A percentile compares a stretch with the other conserved stretches of the same genome.
These are phyloP conservation scores for Darevskia nairensis DNA, from an alignment of 2,797 vertebrate genomes.

Conservation along the genomic window DNA sequence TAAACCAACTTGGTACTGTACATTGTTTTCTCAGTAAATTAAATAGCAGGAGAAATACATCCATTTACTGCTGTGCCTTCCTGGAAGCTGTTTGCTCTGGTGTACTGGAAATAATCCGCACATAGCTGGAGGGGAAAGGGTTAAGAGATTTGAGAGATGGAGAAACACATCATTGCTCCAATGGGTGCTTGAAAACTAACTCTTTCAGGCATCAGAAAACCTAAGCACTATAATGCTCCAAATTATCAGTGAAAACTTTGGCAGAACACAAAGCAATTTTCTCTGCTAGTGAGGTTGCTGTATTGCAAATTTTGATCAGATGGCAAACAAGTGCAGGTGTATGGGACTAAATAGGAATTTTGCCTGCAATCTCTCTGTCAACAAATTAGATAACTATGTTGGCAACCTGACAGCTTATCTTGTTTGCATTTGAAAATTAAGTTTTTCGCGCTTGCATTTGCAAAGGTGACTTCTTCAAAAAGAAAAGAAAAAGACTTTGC, in stretches of 20 bases:
- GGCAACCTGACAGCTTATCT: conserved; percentile 50
- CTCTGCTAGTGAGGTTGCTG: background rate
- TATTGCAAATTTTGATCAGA: background rate
- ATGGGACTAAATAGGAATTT: background rate
- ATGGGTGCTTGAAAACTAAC: background rate
- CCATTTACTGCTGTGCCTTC: background rate
- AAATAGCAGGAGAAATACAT: background rate
- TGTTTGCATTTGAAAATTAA: conserved; percentile 72
- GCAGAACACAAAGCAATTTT: background rate
- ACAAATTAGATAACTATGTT: conserved; percentile 55
- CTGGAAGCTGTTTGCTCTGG: background rate
- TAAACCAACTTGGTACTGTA: background rate
- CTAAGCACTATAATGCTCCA: background rate
- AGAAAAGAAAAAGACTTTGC: conserved; percentile 24
- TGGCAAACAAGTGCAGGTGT: conserved; percentile 44
- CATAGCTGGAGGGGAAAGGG: background rate
- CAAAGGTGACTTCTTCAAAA: conserved; percentile 21
- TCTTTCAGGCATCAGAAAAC: background rate
- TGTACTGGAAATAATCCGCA: background rate
- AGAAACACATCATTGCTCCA: background rate
- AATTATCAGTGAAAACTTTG: background rate
- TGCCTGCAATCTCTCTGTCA: conserved; percentile 50
- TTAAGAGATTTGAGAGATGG: background rate
- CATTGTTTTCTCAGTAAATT: background rate
- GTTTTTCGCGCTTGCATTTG: conserved; percentile 48